phyloP scores from a whole-genome alignment of 2,888 invertebrate species.

The Drosophila testacea region DNA sequence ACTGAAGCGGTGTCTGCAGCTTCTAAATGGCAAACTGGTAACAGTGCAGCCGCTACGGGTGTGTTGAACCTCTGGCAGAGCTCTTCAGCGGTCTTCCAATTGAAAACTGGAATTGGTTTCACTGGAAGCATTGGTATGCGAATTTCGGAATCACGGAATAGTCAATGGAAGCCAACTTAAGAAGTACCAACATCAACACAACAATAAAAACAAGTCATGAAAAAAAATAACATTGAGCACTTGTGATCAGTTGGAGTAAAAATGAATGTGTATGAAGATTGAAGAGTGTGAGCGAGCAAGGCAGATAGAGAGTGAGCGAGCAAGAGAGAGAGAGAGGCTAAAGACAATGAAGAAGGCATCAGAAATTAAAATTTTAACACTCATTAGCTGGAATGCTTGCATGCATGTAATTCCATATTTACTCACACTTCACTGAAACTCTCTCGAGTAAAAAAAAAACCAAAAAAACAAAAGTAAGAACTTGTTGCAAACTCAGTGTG shows the following conservation, averaged over 20 bases:
- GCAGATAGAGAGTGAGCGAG: neutral
- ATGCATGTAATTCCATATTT: neutral
- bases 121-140: conserved; percentile 80
- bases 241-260: conserved; percentile 68
- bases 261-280: conserved; percentile 19
- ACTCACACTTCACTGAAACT: neutral
- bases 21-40: conserved; percentile 64
- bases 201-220: conserved; percentile 57
- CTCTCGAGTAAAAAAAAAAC: neutral
- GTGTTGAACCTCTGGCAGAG: conserved; percentile 71
- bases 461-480: neutral
- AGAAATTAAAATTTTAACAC: conserved; percentile 28
- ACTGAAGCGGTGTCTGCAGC: conserved; percentile 55
- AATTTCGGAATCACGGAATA: conserved; percentile 81
- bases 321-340: neutral
- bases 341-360: conserved; percentile 10
- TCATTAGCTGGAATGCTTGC: conserved; percentile 4
- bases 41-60: conserved; percentile 67
- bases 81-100: conserved; percentile 67
- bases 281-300: conserved; percentile 3
- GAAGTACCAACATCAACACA: conserved; percentile 49
- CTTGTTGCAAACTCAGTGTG: neutral
- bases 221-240: conserved; percentile 68
- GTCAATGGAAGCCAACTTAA: conserved; percentile 74
- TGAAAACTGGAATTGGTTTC: conserved; percentile 82